Evolutionary conservation across 2,113 vertebrate genomes (phyloP), one percentile per base, ranked within the genome.

Genomic region (Galeopterus variegatus): DNA sequence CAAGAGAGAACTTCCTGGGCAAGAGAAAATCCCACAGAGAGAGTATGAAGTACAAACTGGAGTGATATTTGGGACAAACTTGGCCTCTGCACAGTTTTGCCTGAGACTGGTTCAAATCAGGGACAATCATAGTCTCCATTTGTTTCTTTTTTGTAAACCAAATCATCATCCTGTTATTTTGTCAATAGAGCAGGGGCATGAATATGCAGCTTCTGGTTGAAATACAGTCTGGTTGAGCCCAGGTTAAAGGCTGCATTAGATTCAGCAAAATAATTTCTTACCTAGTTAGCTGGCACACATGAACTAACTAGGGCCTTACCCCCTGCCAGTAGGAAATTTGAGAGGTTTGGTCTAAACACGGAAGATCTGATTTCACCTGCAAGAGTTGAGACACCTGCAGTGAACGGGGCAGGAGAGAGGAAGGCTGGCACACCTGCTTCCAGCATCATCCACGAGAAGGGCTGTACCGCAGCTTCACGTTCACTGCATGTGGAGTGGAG

Each of bases 361-460:
- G 93, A 98, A 98, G 96, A 94, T 95, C 62, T 97, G 93, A 95
- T 77, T 82, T 96, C 86, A 93, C 33, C 93, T 86, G 18, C 5
- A 2, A 73, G 56, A 85, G 36, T 8, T 97, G 62, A 91, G 92
- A 97, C 96, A 96, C 94, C 89, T 94, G 94, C 93, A 86, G 48
- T 56, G 62, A 77, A 81, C 21, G 28, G 31, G 54, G 15, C 6
- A 54, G 80, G 31, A 88, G 36, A 36, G 15, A 36, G 14, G 75
- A 96, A 90, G 76, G 41, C 82, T 93, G 50, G 62, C 14, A 52
- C 21, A n/a, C 75, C 36, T 50, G 65, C 24, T 96, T 90, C 93
- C 72, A 86, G 89, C 93, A 31, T 97, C 91, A 95, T 41, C 50
- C 91, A 58, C 58, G 60, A 85, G 19, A 24, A 65, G 91, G 41